Percentiles rank a stretch among this genome's conserved stretches.
phyloP scores from a whole-genome alignment of 1,140 invertebrate genomes.

The Zaprionus gabonicus region DNA sequence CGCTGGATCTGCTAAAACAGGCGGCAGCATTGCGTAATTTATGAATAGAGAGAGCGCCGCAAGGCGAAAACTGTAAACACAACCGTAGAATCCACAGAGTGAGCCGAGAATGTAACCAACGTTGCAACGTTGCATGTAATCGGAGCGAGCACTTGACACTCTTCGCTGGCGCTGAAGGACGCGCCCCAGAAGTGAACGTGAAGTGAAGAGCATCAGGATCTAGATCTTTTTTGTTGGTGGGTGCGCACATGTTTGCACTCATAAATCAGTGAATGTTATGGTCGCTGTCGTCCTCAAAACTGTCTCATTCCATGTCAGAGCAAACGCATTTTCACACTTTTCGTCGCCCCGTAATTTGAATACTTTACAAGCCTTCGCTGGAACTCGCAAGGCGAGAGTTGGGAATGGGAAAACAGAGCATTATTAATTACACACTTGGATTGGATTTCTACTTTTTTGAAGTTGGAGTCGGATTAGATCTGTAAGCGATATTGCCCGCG shows the following conservation, averaged over 20 bases:
- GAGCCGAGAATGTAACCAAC: constrained; percentile 45
- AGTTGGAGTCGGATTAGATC: constrained; percentile 35
- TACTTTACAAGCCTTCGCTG: constrained; percentile 76
- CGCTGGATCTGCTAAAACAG: not conserved
- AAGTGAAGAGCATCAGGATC: constrained; percentile 7
- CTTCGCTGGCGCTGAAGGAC: constrained; percentile 73
- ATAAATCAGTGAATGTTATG: constrained; percentile 81
- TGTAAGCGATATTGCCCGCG: constrained; percentile 56
- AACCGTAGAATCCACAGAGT: not conserved
- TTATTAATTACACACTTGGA: constrained; percentile 80
- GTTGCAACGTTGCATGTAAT: constrained; percentile 67
- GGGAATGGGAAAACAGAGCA: constrained; percentile 34
- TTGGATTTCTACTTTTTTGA: constrained; percentile 62
- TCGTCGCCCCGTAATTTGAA: constrained; percentile 77
- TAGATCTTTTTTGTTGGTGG: constrained; percentile 56
- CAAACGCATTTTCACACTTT: constrained; percentile 83
- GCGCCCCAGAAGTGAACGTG: constrained; percentile 8
- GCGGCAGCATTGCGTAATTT: constrained; percentile 68
- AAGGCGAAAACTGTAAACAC: constrained; percentile 69
- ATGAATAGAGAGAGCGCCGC: constrained; percentile 65
- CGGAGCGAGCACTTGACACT: constrained; percentile 76
- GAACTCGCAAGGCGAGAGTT: constrained; percentile 48
- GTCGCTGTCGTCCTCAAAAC: constrained; percentile 31
- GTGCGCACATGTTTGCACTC: constrained; percentile 82
- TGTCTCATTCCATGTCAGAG: constrained; percentile 63